Evolutionary conservation across 2,797 vertebrate genomes (phyloP).

Genomic region (Australoheros facetus): DNA sequence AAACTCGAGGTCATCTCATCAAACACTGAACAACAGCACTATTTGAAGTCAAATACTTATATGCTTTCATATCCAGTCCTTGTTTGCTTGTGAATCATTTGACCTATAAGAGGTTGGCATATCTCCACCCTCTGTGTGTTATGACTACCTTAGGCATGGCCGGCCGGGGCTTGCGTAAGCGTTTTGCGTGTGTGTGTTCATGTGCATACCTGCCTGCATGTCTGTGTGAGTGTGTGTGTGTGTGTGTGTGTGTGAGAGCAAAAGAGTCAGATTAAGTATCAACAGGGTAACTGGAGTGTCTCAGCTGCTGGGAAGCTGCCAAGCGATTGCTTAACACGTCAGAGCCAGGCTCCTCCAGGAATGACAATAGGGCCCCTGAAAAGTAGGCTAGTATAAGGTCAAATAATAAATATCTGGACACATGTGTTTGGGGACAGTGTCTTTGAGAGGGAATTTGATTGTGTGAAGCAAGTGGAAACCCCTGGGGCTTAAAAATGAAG

Average conservation of each 20-base stretch:
- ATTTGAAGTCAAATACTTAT: slow-evolving; percentile 23
- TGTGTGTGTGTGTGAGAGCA: background rate
- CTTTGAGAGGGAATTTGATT: slow-evolving; percentile 2
- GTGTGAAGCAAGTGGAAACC: background rate
- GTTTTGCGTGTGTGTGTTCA: slow-evolving; percentile 22
- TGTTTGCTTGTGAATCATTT: slow-evolving; percentile 55
- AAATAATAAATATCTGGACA: slow-evolving; percentile 24
- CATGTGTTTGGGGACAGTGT: background rate
- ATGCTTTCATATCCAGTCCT: slow-evolving; percentile 39
- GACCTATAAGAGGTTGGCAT: slow-evolving; percentile 69
- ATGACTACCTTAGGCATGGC: slow-evolving; percentile 70
- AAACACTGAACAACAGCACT: slow-evolving; percentile 23
- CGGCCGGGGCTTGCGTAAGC: slow-evolving; percentile 70
- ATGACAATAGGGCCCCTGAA: slow-evolving; percentile 17
- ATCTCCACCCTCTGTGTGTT: slow-evolving; percentile 67
- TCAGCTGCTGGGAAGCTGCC: slow-evolving; percentile 62
- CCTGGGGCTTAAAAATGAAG: background rate
- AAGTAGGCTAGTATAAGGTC: slow-evolving; percentile 23
- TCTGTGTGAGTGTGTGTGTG: slow-evolving; percentile 3
- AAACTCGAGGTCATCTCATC: slow-evolving; percentile 31
- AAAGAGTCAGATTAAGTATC: slow-evolving; percentile 68
- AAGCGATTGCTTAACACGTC: slow-evolving; percentile 60
- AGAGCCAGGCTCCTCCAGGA: slow-evolving; percentile 26
- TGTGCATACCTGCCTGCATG: slow-evolving; percentile 30
- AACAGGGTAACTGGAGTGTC: slow-evolving; percentile 60